Evolutionary conservation across 2,888 invertebrate species (phyloP), one percentile per base, ranked within the genome.

Genomic region (Heliconius cydno): DNA sequence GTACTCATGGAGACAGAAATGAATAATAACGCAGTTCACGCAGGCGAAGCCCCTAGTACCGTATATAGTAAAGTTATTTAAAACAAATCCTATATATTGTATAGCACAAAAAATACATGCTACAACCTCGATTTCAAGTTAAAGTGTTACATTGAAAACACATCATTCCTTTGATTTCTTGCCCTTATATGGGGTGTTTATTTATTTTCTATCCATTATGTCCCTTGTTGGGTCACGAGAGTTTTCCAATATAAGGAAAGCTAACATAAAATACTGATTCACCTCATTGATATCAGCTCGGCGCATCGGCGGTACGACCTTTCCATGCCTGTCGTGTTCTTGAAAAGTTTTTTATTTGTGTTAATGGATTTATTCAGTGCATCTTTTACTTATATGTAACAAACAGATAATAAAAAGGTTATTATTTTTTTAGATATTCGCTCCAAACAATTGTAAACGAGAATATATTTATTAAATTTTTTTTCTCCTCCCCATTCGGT

Each of bases 181-280:
- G 78, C 81, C 82, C 82, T 78, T 82, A 82, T 81, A 82, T 70
- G 79, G 76, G 70, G 15, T 68, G 34, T 68, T 72, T 82, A 79
- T 79, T 78, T 79, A 81, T 82, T 82, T 82, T 82, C 82, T 82
- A 82, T 81, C 82, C 82, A 79, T 80, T 71, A 70, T 80, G 78
- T 73, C 79, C 77, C 82, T 75, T 78, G 79, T 79, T 81, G 67
- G 82, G 81, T 81, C 82, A 82, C 76, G 70, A 81, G 77, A 78
- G 73, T 79, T 82, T 82, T 79, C 81, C 80, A 70, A 76, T 78
- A 72, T 79, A 79, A 81, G 81, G 82, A 82, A 82, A 82, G 76
- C 77, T 81, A 79, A 79, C 79, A 60, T 72, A 71, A 30, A 71
- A 78, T 75, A 74, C 70, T 70, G 67, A 57, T 65, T 65, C 71